phyloP scores from a whole-genome alignment of 2,888 invertebrate genomes.

The Leptinotarsa peninsularis region DNA sequence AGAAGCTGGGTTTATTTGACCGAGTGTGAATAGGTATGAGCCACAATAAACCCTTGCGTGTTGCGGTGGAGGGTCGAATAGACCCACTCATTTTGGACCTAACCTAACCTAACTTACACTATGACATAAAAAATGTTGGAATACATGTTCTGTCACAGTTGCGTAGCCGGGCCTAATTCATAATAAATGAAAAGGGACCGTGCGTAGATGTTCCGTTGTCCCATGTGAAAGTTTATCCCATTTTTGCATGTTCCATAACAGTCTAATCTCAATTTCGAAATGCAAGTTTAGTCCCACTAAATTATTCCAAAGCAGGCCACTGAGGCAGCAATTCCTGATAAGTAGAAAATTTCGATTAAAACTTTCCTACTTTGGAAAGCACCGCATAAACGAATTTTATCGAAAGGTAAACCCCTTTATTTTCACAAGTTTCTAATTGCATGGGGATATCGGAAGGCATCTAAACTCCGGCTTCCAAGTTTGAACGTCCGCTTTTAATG shows the following conservation, averaged over 20 bases:
- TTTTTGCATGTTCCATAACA: not conserved
- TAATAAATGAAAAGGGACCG: too few relatives aligned
- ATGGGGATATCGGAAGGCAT: not conserved
- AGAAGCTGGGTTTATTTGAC: too few relatives aligned
- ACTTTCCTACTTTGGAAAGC: slow-evolving; percentile 1
- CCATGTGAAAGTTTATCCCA: not conserved
- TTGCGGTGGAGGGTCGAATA: too few relatives aligned
- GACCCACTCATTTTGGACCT: too few relatives aligned
- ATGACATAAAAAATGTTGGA: too few relatives aligned
- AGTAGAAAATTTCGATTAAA: slow-evolving; percentile 14
- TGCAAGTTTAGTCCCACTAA: not conserved
- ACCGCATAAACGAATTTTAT: not conserved
- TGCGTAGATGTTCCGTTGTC: not conserved
- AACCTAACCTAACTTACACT: too few relatives aligned
- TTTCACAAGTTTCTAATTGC: slow-evolving; percentile 7
- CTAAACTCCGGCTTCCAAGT: not conserved
- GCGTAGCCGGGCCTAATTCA: too few relatives aligned
- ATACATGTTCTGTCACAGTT: too few relatives aligned
- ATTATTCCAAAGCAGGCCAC: not conserved
- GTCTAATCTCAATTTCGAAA: not conserved
- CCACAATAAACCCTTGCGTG: too few relatives aligned
- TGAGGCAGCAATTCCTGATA: not conserved
- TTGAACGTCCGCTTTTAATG: slow-evolving; percentile 9
- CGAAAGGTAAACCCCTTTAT: slow-evolving; percentile 13
- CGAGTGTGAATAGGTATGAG: too few relatives aligned